These are phyloP conservation scores for Trichomalopsis sarcophagae DNA, from an alignment of 1,140 invertebrate genomes.

Conservation along the genomic window DNA sequence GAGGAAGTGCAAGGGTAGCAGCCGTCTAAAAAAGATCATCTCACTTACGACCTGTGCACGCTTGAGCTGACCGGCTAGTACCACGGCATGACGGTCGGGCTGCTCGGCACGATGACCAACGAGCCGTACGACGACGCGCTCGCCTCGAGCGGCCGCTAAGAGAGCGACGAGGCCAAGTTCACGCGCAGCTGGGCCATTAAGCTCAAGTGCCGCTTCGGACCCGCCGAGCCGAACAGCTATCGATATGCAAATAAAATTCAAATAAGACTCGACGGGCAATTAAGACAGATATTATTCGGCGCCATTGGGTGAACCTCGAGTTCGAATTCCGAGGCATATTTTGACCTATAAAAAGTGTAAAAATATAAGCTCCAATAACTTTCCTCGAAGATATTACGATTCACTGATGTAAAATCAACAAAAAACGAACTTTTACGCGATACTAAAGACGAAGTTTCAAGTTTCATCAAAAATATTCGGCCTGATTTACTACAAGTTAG, in stretches of 20 bases:
- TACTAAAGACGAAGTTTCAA: no score
- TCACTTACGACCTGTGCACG: constrained; percentile 73
- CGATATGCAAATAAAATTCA: not conserved
- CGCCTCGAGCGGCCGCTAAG: constrained; percentile 77
- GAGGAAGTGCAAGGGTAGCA: no score
- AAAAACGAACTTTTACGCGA: no score
- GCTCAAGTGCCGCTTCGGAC: not conserved
- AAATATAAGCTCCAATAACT: not conserved
- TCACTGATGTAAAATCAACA: not conserved
- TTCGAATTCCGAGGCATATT: not conserved
- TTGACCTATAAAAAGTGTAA: not conserved
- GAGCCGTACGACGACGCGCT: constrained; percentile 88
- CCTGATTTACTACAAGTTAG: no score
- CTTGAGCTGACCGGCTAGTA: constrained; percentile 82
- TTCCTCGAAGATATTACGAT: not conserved
- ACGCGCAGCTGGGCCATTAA: constrained; percentile 78
- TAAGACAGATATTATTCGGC: not conserved
- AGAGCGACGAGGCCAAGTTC: constrained; percentile 72
- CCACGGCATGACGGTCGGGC: constrained; percentile 89
- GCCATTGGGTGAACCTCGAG: not conserved
- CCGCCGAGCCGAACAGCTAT: not conserved
- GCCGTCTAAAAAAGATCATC: no score
- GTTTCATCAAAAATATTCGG: no score
- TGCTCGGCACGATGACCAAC: constrained; percentile 93
- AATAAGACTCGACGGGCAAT: not conserved